Base-by-base conservation (phyloP, 2,113 vertebrate species). In the Merops nubicus region DNA sequence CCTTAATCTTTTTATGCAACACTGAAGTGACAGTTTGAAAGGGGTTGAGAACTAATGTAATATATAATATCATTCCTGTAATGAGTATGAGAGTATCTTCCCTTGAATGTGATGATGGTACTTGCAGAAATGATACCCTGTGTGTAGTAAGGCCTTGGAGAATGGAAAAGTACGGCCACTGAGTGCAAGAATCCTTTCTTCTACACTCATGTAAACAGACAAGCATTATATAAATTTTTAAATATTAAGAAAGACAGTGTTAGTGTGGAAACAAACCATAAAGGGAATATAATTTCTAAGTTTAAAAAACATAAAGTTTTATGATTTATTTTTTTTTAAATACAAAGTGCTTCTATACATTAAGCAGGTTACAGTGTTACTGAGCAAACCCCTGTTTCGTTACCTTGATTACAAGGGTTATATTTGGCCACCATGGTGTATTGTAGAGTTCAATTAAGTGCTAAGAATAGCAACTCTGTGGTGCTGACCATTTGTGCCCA, bases 271-370 rank as follows among this genome's bases (percentile, higher is more conserved):
- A 98, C 88, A 97, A 98, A 98, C 89, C 92, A 97, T 78, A 96
- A 96, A 97, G 95, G 97, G 96, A 98, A 97, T 97, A 97, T 96
- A 96, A 97, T 96, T 97, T 97, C 91, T 97, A 97, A 84, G 78
- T 97, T 97, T 97, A 97, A 97, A 98, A 98, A 97, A 96, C 96
- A 97, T 91, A 98, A 97, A 97, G 94, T 93, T 92, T 86, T 88
- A 96, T 42, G 64, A 56, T 95, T 96, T 91, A 82, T 63, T 88
- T 72, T 83, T 92, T 89, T 96, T 98, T 97, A 97, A 98, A 98
- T 98, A 98, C 98, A 98, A 98, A 98, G 98, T 98, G 98, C 98
- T 98, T 98, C 95, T 97, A 97, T 98, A 98, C 96, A 97, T 96
- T 85, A 67, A 98, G 96, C 96, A 97, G 95, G 97, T 97, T 98